A percentile compares a stretch with the other conserved stretches of the same genome.
These are phyloP conservation scores for Notechis scutatus DNA, from an alignment of 2,113 vertebrate genomes.

Conservation along the genomic window DNA sequence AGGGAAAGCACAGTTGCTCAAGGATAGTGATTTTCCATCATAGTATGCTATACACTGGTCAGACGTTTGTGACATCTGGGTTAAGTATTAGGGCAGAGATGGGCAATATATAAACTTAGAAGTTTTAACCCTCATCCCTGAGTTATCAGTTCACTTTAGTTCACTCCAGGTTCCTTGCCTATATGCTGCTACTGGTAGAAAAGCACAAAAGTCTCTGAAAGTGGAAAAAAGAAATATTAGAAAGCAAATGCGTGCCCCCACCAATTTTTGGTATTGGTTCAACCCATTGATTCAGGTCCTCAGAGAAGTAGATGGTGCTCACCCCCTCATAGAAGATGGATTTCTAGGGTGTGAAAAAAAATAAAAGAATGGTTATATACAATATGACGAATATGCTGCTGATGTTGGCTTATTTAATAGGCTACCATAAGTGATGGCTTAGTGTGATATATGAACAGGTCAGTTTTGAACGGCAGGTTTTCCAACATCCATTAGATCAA, in stretches of 20 bases:
- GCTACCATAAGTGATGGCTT: not conserved
- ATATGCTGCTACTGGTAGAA: not conserved
- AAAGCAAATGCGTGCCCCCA: not conserved
- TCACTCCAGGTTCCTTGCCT: not conserved
- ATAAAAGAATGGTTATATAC: not conserved
- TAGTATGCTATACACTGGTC: not conserved
- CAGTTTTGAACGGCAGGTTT: not conserved
- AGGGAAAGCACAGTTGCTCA: not conserved
- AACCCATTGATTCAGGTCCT: not conserved
- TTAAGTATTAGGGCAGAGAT: not conserved
- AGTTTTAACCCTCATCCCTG: not conserved
- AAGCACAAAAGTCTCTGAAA: not conserved
- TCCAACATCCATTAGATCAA: not conserved
- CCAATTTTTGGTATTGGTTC: not conserved
- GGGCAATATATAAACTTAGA: not conserved
- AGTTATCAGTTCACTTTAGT: not conserved
- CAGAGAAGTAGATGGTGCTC: not conserved
- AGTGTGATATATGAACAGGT: not conserved
- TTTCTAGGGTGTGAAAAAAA: not conserved
- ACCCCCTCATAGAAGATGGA: not conserved
- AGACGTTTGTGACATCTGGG: not conserved
- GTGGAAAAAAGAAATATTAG: not conserved
- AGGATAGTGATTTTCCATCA: not conserved
- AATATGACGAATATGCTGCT: not conserved
- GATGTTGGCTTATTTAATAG: no score